Evolutionary conservation across 2,113 vertebrate genomes (phyloP).

Genomic region (Sinocyclocheilus maitianheensis): DNA sequence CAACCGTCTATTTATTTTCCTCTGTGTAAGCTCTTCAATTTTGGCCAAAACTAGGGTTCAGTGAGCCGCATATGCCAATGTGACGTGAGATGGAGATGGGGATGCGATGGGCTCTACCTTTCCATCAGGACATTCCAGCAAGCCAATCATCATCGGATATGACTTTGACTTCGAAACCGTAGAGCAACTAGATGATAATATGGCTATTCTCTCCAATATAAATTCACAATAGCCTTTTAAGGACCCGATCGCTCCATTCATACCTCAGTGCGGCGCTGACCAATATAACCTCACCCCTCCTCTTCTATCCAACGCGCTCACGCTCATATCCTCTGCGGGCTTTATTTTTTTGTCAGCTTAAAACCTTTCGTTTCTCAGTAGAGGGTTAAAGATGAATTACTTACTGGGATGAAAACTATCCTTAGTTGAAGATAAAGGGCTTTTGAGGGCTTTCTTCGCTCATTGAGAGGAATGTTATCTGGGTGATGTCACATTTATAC

Average conservation of each 20-base stretch:
- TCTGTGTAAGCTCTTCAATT: slow-evolving; percentile 80
- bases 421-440: slow-evolving; percentile 57
- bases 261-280: slow-evolving; percentile 68
- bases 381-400: slow-evolving; percentile 52
- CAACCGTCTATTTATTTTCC: slow-evolving; percentile 81
- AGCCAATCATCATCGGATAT: slow-evolving; percentile 80
- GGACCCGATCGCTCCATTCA: slow-evolving; percentile 77
- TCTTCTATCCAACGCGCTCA: slow-evolving; percentile 59
- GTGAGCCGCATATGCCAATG: slow-evolving; percentile 80
- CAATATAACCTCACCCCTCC: slow-evolving; percentile 72
- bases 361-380: slow-evolving; percentile 45
- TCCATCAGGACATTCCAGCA: slow-evolving; percentile 71
- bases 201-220: slow-evolving; percentile 74
- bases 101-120: slow-evolving; percentile 74
- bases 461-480: slow-evolving; percentile 48
- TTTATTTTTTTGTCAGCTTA: slow-evolving; percentile 48
- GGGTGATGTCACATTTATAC: slow-evolving; percentile 51
- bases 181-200: slow-evolving; percentile 73
- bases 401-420: slow-evolving; percentile 46
- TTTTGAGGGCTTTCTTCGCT: slow-evolving; percentile 55
- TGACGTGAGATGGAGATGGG: slow-evolving; percentile 77
- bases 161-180: slow-evolving; percentile 75
- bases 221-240: slow-evolving; percentile 73
- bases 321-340: slow-evolving; percentile 30
- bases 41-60: slow-evolving; percentile 79